phyloP scores from a whole-genome alignment of 2,113 vertebrate genomes.

The Loxodonta africana region DNA sequence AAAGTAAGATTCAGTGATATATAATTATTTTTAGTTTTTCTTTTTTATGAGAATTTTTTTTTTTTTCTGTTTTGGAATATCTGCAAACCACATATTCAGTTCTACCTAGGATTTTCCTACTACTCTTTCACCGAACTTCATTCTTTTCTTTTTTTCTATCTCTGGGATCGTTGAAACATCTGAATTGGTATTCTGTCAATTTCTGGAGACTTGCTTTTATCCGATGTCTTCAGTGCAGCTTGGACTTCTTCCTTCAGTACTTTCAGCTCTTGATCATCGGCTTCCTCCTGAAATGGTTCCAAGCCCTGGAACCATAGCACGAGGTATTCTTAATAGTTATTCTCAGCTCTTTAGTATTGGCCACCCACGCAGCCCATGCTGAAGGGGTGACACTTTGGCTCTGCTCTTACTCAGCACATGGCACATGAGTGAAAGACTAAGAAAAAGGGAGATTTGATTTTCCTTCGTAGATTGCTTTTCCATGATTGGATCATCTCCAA shows the following conservation, averaged over 20 bases:
- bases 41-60: neutral
- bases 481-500: neutral
- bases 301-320: neutral
- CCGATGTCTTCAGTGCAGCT: no score
- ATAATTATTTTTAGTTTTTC: neutral
- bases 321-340: neutral
- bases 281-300: no score
- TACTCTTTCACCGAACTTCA: neutral
- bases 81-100: neutral
- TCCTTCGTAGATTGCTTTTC: neutral
- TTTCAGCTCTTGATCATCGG: no score
- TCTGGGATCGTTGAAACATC: neutral
- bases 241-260: no score
- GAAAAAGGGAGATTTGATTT: neutral
- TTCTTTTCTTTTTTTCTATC: neutral
- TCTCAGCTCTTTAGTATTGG: neutral
- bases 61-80: neutral
- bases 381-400: neutral
- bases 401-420: neutral
- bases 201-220: no score
- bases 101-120: neutral
- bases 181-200: no score
- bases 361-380: neutral
- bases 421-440: neutral
- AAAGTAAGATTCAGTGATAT: neutral